Evolutionary conservation across 1,140 invertebrate genomes (phyloP).

Genomic region (Tetramorium alpestre): DNA sequence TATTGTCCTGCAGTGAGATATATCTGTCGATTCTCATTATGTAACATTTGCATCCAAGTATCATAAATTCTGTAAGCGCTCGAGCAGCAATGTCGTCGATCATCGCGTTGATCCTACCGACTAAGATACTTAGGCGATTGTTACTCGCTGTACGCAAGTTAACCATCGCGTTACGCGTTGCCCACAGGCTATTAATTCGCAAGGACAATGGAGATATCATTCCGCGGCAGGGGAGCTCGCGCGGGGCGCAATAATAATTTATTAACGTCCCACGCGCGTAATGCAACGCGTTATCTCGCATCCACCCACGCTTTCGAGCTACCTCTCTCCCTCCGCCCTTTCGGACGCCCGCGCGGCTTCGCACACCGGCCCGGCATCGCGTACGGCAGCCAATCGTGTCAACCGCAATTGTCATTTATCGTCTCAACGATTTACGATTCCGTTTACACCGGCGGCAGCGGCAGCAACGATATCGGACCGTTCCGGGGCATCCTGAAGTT

Average conservation of each 20-base stretch:
- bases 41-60: background rate
- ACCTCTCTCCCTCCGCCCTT: constrained; percentile 40
- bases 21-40: constrained; percentile 19
- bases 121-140: constrained; percentile 13
- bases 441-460: constrained; percentile 73
- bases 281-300: constrained; percentile 77
- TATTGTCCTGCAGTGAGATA: background rate
- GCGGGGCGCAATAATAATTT: constrained; percentile 80
- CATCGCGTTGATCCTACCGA: constrained; percentile 30
- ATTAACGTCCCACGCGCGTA: constrained; percentile 80
- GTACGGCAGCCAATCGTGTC: constrained; percentile 78
- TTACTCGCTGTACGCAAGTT: constrained; percentile 21
- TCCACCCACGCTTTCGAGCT: constrained; percentile 77
- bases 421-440: constrained; percentile 79
- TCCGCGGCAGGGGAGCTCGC: constrained; percentile 70
- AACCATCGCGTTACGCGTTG: constrained; percentile 47
- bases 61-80: background rate
- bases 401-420: constrained; percentile 82
- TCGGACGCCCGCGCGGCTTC: background rate
- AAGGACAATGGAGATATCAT: constrained; percentile 81
- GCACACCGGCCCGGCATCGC: background rate
- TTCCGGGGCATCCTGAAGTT: constrained; percentile 68
- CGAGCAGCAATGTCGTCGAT: constrained; percentile 44
- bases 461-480: constrained; percentile 65
- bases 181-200: constrained; percentile 77